Conservation (phyloP, 2,888 invertebrate species). For the Troides helena region DNA sequence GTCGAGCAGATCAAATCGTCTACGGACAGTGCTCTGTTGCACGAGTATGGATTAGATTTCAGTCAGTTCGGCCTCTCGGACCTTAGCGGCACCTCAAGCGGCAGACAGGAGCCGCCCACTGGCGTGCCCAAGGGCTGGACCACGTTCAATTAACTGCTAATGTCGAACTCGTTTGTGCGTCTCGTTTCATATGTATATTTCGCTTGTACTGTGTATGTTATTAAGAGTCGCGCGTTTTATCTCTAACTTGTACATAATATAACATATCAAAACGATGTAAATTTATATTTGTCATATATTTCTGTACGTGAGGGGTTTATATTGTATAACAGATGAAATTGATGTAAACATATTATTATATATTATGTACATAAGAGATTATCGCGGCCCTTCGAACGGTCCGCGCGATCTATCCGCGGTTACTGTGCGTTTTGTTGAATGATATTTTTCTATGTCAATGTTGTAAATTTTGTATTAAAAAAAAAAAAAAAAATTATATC, state of each 20-base stretch:
- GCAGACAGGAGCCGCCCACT: constrained; percentile 26
- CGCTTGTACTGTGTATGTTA: constrained; percentile 9
- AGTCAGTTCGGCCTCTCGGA: constrained; percentile 74
- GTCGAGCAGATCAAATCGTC: constrained; percentile 62
- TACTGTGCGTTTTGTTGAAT: constrained; percentile 3
- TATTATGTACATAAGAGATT: constrained; percentile 19
- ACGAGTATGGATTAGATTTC: constrained; percentile 88
- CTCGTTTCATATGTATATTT: constrained; percentile 11
- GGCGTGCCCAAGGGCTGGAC: constrained; percentile 69
- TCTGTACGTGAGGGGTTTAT: constrained; percentile 34
- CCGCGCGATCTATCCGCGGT: neutral
- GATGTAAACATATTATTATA: constrained; percentile 5
- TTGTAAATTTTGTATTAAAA: too few species aligned
- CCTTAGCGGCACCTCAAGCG: constrained; percentile 53
- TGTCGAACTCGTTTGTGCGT: constrained; percentile 7
- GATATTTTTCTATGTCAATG: neutral
- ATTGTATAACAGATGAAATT: constrained; percentile 32
- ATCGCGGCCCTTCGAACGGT: constrained; percentile 2
- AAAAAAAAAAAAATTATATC: too few species aligned
- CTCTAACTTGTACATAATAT: constrained; percentile 59
- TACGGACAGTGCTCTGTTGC: constrained; percentile 83
- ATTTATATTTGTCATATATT: constrained; percentile 36
- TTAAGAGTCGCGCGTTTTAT: constrained; percentile 37
- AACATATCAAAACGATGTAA: constrained; percentile 63
- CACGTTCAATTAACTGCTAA: constrained; percentile 59